Evolutionary conservation across 2,888 invertebrate genomes (phyloP), one percentile per base, ranked within the genome.

Genomic region (Eristalis intricaria): DNA sequence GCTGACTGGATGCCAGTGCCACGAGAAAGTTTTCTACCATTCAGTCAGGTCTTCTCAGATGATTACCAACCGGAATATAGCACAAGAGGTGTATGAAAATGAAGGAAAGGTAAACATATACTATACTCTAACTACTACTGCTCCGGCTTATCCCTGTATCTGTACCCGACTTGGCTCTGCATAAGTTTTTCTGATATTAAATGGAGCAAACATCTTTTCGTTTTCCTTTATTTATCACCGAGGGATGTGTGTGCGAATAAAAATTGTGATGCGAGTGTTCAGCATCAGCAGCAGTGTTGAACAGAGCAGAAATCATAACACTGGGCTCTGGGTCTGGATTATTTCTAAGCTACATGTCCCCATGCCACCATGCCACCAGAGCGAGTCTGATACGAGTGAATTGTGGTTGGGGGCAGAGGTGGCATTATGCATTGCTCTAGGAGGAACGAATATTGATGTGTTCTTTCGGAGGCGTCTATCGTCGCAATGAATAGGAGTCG

Each of bases 141-240:
- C 43, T 13, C 35, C 65, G 63, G 66, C 75, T 79, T 79, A 73
- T 87, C 70, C 68, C 65, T 50, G 58, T 66, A 40, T n/a, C n/a
- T 70, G 58, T 78, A 73, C 70, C 78, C 82, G 68, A 82, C 70
- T 74, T 71, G 78, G 56, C 79, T 74, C 75, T 87, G 87, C 87
- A 87, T 87, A 87, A 87, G 87, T 87, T 87, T 87, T 84, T 76
- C 76, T 79, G 43, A 60, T 87, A 87, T 87, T 87, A 87, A 84
- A 87, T 87, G 87, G 64, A 87, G 66, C 87, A 84, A 84, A 79
- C 71, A 69, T 83, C 77, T 78, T 74, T 61, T 38, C 29, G 23
- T 70, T 65, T 66, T 61, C 32, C 38, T 38, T 61, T 78, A 79
- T 87, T 87, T 87, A 87, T 87, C 79, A 84, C 77, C 84, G 32